These are phyloP conservation scores for Tromatobia lineatoria DNA, from an alignment of 2,888 invertebrate genomes.

Conservation along the genomic window DNA sequence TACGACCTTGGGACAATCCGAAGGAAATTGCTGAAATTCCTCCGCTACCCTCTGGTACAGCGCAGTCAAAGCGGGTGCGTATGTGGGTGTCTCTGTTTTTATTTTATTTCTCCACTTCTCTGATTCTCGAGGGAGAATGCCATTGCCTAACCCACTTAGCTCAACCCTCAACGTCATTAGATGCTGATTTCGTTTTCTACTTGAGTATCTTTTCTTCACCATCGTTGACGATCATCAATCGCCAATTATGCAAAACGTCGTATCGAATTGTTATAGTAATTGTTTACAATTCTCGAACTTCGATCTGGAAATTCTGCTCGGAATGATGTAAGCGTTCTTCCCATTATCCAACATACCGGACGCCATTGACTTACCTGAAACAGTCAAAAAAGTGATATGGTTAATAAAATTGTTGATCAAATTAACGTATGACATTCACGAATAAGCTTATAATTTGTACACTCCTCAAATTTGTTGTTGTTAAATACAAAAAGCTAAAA, in stretches of 20 bases:
- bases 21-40: slow-evolving; percentile 82
- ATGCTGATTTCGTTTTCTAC: slow-evolving; percentile 31
- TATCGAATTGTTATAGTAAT: not conserved
- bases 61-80: slow-evolving; percentile 68
- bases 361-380: slow-evolving; percentile 65
- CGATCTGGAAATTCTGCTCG: slow-evolving; percentile 1
- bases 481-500: not conserved
- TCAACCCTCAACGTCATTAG: slow-evolving; percentile 39
- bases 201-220: slow-evolving; percentile 35
- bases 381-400: slow-evolving; percentile 34
- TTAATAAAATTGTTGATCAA: not conserved
- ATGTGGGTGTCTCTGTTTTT: slow-evolving; percentile 48
- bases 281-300: slow-evolving; percentile 14
- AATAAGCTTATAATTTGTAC: not conserved
- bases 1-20: slow-evolving; percentile 81
- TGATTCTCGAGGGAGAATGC: slow-evolving; percentile 47
- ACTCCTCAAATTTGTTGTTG: not conserved
- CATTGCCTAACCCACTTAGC: slow-evolving; percentile 45
- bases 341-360: slow-evolving; percentile 1
- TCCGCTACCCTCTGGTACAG: slow-evolving; percentile 70
- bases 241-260: slow-evolving; percentile 3
- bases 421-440: not conserved
- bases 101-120: slow-evolving; percentile 59
- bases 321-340: not conserved
- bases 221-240: slow-evolving; percentile 20